Evolutionary conservation across 35 echinoderm and acorn worm genomes (phyloP).

Genomic region (Patiria miniata): DNA sequence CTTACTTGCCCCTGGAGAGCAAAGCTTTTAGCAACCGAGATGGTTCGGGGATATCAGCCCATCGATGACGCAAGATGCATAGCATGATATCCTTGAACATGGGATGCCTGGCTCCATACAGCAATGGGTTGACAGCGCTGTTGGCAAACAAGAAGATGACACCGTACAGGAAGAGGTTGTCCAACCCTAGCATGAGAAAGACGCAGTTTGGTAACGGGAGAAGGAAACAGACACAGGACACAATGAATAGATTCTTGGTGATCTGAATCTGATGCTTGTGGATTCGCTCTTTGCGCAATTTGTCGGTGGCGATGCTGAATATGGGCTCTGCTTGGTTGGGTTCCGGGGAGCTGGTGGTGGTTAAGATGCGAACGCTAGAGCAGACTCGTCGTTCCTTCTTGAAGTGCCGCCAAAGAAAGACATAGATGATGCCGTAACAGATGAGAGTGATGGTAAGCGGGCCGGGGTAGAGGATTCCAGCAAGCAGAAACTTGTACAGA

Average conservation of each 20-base stretch:
- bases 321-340: not conserved
- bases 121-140: slow-evolving; percentile 50
- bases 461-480: not conserved
- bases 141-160: slow-evolving; percentile 42
- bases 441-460: not conserved
- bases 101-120: slow-evolving; percentile 57
- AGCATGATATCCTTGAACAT: slow-evolving; percentile 45
- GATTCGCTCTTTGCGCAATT: not conserved
- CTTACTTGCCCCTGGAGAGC: too few species aligned
- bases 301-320: not conserved
- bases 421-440: not conserved
- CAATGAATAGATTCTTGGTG: slow-evolving; percentile 2
- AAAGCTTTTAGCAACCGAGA: not conserved
- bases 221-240: not conserved
- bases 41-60: slow-evolving; percentile 42
- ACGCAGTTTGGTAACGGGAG: not conserved
- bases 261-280: slow-evolving; percentile 7
- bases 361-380: not conserved
- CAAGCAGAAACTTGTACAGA: not conserved
- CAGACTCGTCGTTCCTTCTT: not conserved
- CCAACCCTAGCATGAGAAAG: not conserved
- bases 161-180: slow-evolving; percentile 18
- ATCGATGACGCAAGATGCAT: slow-evolving; percentile 31
- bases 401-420: not conserved
- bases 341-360: not conserved